A percentile compares a stretch with the other conserved stretches of the same genome.
phyloP scores from a whole-genome alignment of 2,797 vertebrate species.

The Vireo griseus region DNA sequence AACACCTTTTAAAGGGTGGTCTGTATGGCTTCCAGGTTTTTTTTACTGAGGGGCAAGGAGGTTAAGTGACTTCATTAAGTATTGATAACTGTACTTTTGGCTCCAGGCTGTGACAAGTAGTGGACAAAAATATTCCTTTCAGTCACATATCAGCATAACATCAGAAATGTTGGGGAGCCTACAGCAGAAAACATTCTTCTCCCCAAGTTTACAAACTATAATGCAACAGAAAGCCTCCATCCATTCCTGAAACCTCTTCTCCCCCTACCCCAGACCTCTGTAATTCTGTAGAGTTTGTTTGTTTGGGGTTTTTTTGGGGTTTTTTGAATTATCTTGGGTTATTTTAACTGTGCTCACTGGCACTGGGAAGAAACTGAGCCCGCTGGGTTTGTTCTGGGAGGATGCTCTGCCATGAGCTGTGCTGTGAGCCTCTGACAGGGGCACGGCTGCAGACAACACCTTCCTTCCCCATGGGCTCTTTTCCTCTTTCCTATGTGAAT shows the following conservation, averaged over 20 bases:
- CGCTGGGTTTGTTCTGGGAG: neutral
- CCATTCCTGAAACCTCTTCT: neutral
- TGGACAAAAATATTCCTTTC: neutral
- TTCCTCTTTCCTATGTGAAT: neutral
- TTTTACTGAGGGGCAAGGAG: neutral
- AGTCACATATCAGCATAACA: neutral
- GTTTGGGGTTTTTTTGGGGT: too few relatives aligned
- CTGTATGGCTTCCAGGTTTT: neutral
- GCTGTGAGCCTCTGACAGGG: neutral
- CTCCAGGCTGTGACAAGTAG: neutral
- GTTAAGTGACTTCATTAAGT: neutral
- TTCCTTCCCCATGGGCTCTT: neutral
- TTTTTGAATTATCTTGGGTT: neutral
- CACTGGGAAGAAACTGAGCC: neutral
- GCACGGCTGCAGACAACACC: neutral
- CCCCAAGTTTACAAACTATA: neutral
- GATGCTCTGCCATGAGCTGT: slow-evolving; percentile 19
- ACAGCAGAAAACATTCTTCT: neutral
- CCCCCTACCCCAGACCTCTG: neutral
- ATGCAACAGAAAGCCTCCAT: neutral
- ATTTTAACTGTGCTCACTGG: neutral
- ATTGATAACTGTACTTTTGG: neutral
- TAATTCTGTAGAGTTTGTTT: neutral
- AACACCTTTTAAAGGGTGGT: neutral
- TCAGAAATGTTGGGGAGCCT: neutral